phyloP scores from a whole-genome alignment of 2,797 vertebrate genomes.

The Cirrhinus molitorella region DNA sequence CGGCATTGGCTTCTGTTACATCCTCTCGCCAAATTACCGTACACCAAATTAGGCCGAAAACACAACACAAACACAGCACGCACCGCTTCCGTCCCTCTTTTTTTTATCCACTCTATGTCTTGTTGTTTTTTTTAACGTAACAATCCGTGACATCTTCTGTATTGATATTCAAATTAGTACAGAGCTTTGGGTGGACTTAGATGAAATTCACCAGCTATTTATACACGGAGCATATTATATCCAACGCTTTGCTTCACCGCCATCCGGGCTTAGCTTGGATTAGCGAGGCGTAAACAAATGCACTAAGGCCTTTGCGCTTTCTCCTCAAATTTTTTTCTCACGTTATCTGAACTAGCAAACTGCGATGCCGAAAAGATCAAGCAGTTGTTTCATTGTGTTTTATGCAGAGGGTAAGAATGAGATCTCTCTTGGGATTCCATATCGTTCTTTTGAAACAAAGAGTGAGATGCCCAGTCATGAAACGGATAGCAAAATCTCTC shows the following conservation, averaged over 20 bases:
- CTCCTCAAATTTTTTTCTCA: slow-evolving; percentile 43
- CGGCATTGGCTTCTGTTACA: slow-evolving; percentile 56
- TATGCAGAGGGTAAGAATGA: background rate
- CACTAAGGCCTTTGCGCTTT: slow-evolving; percentile 48
- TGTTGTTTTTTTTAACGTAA: slow-evolving; percentile 63
- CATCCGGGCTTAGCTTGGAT: slow-evolving; percentile 61
- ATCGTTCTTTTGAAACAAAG: slow-evolving; percentile 37
- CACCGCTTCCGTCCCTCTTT: slow-evolving; percentile 52
- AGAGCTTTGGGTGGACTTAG: slow-evolving; percentile 63
- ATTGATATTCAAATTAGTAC: slow-evolving; percentile 77
- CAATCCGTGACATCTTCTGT: slow-evolving; percentile 69
- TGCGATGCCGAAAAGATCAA: slow-evolving; percentile 44
- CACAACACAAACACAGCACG: slow-evolving; percentile 65
- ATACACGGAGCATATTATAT: slow-evolving; percentile 65
- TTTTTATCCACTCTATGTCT: slow-evolving; percentile 51
- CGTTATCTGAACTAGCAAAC: slow-evolving; percentile 57
- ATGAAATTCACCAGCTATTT: slow-evolving; percentile 71
- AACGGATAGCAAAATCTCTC: slow-evolving; percentile 36
- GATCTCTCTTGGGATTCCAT: background rate
- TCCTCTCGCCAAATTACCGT: slow-evolving; percentile 63
- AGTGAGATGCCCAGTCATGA: slow-evolving; percentile 24
- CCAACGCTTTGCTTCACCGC: slow-evolving; percentile 59
- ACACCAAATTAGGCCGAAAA: slow-evolving; percentile 59
- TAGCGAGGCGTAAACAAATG: slow-evolving; percentile 63
- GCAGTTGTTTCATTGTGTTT: slow-evolving; percentile 27